Conservation (phyloP, 1,140 invertebrate species). For the Zeugodacus cucurbitae region DNA sequence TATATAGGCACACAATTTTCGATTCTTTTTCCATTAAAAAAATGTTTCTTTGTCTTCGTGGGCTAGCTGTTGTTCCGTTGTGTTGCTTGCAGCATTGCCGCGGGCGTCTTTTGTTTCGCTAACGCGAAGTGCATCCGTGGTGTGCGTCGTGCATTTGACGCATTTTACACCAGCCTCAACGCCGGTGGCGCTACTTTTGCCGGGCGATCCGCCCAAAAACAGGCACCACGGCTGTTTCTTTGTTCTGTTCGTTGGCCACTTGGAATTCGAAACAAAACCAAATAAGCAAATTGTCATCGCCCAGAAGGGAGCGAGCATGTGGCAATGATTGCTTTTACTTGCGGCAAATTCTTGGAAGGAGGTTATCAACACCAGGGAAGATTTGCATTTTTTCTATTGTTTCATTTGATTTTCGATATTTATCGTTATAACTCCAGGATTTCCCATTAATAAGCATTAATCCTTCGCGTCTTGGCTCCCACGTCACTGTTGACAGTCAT, state of each 20-base stretch:
- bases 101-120: not conserved
- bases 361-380: not conserved
- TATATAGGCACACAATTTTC: not conserved
- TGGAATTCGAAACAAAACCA: conserved; percentile 22
- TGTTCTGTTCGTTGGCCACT: not conserved
- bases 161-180: not conserved
- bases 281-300: not conserved
- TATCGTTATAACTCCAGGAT: not conserved
- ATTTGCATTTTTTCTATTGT: not conserved
- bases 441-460: too few species aligned
- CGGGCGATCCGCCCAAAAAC: not conserved
- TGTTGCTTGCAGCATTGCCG: not conserved
- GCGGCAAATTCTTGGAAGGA: not conserved
- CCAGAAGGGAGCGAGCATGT: not conserved
- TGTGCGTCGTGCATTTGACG: not conserved
- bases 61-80: not conserved
- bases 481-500: too few species aligned
- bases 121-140: not conserved
- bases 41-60: not conserved
- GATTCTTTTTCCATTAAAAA: not conserved
- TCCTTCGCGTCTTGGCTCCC: too few species aligned
- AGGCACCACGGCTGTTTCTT: not conserved
- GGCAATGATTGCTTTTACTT: not conserved
- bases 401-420: not conserved
- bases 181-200: not conserved